Percentiles rank a stretch among this genome's conserved stretches.
phyloP scores from a whole-genome alignment of 2,797 vertebrate genomes.

The Rhinoraja longicauda region DNA sequence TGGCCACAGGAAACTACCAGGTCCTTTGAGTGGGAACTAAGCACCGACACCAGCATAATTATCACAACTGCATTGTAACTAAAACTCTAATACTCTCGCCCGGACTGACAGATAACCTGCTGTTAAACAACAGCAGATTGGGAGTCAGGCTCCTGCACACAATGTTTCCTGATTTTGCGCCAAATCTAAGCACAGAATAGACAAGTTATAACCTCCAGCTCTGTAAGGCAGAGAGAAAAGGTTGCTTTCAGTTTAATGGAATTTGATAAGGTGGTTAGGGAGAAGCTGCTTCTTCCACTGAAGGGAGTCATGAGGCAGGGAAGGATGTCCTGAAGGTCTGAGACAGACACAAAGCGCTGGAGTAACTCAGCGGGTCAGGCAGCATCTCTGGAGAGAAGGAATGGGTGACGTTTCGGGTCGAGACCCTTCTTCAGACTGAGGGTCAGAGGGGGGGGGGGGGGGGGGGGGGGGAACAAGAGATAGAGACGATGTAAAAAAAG shows the following conservation, averaged over 20 bases:
- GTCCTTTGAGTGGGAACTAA: background rate
- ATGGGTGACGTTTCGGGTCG: too few species aligned
- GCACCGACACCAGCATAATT: too few species aligned
- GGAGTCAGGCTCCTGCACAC: background rate
- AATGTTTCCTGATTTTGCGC: slow-evolving; percentile 8
- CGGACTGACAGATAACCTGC: slow-evolving; percentile 1
- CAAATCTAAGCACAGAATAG: background rate
- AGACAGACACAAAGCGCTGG: background rate
- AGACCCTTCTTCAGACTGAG: too few species aligned
- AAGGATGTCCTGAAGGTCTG: too few species aligned
- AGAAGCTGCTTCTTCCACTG: background rate
- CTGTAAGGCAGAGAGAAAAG: background rate
- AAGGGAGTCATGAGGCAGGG: background rate
- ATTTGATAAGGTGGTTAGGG: background rate
- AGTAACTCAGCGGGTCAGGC: background rate
- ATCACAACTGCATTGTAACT: background rate
- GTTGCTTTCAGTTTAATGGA: background rate
- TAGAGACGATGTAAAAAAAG: too few species aligned
- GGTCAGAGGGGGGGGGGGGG: too few species aligned
- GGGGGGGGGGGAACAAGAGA: too few species aligned
- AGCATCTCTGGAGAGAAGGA: background rate
- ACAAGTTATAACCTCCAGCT: background rate
- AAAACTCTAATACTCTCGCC: background rate
- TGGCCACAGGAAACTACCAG: background rate
- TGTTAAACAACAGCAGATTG: background rate